Percentiles rank a stretch among this genome's conserved stretches.
These are phyloP conservation scores for Listrodromus nycthemerus DNA, from an alignment of 2,888 invertebrate species.

Conservation along the genomic window DNA sequence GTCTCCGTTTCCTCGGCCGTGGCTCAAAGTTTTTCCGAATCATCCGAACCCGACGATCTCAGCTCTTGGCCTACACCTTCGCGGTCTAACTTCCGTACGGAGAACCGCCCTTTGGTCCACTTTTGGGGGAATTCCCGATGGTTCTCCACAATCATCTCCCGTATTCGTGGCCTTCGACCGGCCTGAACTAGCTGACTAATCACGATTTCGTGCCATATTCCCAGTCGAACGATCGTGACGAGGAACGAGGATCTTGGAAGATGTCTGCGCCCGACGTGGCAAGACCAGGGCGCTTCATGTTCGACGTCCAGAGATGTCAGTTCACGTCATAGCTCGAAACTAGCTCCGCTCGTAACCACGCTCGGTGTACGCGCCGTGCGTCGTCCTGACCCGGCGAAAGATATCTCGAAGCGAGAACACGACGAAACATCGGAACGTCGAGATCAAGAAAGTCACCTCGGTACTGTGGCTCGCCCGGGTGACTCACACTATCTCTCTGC, in stretches of 20 bases:
- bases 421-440: constrained; percentile 69
- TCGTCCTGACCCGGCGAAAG: not conserved
- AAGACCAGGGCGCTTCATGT: constrained; percentile 72
- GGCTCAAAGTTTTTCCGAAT: constrained; percentile 1
- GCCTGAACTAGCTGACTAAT: constrained; percentile 37
- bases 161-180: constrained; percentile 6
- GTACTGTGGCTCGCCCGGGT: constrained; percentile 22
- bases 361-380: constrained; percentile 2
- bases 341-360: constrained; percentile 11
- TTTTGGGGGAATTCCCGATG: constrained; percentile 13
- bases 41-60: constrained; percentile 1
- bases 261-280: constrained; percentile 10
- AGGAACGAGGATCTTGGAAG: constrained; percentile 14
- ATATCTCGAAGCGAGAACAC: constrained; percentile 64
- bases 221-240: constrained; percentile 28
- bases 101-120: constrained; percentile 26
- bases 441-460: constrained; percentile 68
- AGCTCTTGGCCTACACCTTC: not conserved
- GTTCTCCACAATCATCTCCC: not conserved
- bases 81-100: not conserved
- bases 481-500: constrained; percentile 74
- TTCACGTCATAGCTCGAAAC: constrained; percentile 73
- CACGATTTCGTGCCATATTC: constrained; percentile 30
- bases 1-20: constrained; percentile 74
- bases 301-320: constrained; percentile 75